Evolutionary conservation across 2,113 vertebrate genomes (phyloP), one percentile per base, ranked within the genome.

Genomic region (Rhinolophus sinicus): DNA sequence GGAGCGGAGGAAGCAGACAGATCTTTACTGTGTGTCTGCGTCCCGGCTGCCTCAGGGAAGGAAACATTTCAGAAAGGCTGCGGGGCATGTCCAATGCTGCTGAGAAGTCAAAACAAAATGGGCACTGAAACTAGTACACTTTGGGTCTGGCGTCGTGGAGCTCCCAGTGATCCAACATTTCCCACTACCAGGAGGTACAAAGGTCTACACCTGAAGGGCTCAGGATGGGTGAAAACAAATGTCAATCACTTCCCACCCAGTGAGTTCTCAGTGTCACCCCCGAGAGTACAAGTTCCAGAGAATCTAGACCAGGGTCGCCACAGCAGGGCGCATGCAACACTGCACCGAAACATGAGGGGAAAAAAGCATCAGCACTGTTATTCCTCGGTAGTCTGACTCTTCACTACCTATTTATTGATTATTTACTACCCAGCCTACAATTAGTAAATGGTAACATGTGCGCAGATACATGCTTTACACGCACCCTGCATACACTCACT

Each of bases 271-370:
- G 44, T 4, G 10, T 40, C 38, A 50, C 38, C 38, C 33, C 60
- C 44, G 60, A 58, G 24, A 76, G 69, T 69, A 44, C 28, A 14
- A 13, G 33, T 24, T 64, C 35, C 8, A 38, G 77, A 60, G 3
- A 38, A 38, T 44, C 19, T 3, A 65, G 67, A n/a, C 28, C 10
- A 26, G 21, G 18, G 62, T 44, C n/a, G 60, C 24, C 72, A 76
- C 40, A 52, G 70, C 44, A 77, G 22, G 52, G 72, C 8, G 4
- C 13, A 1, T 13, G 40, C 10, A 11, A 44, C 44, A 19, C 56
- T 3, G 28, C 30, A 2, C 7, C 0, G 9, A 44, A 52, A 33
- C 7, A 1, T 1, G 3, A 47, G n/a, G 21, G 12, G 52, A 54
- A 40, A 11, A 22, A 81, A 58, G n/a, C 9, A 1, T 8, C 40